A percentile compares a stretch with the other conserved stretches of the same genome.
These are phyloP conservation scores for Corvus moneduloides DNA, from an alignment of 2,113 vertebrate species.

Conservation along the genomic window DNA sequence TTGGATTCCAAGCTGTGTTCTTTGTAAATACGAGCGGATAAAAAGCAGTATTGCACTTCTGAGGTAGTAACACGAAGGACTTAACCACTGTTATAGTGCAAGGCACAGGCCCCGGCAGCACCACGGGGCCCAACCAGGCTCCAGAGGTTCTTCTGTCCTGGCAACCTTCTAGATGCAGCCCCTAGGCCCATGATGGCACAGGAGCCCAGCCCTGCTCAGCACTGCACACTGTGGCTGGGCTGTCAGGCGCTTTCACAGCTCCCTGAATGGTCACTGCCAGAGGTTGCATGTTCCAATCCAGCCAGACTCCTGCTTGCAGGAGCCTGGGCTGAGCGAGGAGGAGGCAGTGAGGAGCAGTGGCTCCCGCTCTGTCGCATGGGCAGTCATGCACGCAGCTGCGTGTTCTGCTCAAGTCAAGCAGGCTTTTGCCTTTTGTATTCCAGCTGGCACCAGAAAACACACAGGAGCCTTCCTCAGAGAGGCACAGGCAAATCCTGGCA, in stretches of 20 bases:
- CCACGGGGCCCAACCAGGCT: neutral
- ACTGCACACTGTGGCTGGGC: neutral
- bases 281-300: neutral
- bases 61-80: neutral
- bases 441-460: neutral
- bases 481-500: neutral
- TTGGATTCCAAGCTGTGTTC: neutral
- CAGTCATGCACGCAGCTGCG: neutral
- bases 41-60: conserved; percentile 38
- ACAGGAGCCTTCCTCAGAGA: neutral
- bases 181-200: neutral
- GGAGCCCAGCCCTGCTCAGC: neutral
- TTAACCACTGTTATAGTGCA: neutral
- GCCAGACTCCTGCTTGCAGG: neutral
- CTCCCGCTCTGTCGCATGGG: neutral
- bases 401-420: neutral
- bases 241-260: neutral
- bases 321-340: neutral
- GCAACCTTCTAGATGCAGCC: neutral
- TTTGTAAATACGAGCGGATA: neutral
- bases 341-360: neutral
- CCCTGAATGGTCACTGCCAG: neutral
- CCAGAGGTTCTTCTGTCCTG: neutral
- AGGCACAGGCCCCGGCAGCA: neutral
- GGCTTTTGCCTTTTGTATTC: neutral